Conservation (phyloP, 2,888 invertebrate genomes). For the Chalcosyrphus nemorum region DNA sequence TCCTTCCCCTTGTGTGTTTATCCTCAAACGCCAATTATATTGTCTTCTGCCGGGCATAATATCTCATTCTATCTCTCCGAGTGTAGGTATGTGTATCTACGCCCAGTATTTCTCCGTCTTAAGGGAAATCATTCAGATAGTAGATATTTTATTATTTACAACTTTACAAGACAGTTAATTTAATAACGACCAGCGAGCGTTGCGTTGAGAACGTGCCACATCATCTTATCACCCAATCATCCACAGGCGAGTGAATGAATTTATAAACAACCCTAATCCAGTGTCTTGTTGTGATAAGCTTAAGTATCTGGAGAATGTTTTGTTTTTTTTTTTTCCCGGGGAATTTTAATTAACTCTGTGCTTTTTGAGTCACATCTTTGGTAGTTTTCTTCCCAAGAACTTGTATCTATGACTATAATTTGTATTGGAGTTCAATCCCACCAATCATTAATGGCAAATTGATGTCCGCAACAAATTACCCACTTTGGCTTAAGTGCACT, state of each 20-base stretch:
- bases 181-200: background rate
- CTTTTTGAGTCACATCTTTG: no score
- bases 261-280: background rate
- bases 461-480: background rate
- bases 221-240: background rate
- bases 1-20: background rate
- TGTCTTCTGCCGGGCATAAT: background rate
- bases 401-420: background rate
- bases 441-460: background rate
- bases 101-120: background rate
- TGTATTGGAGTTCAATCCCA: background rate
- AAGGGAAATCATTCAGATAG: slow-evolving; percentile 24
- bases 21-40: background rate
- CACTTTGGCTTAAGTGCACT: background rate
- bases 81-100: background rate
- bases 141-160: slow-evolving; percentile 7
- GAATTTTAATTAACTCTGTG: background rate
- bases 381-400: no score
- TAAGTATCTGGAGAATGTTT: no score
- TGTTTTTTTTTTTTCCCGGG: no score
- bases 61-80: background rate
- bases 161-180: slow-evolving; percentile 10
- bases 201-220: background rate
- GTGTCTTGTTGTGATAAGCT: background rate
- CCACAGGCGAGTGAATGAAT: background rate